phyloP scores from a whole-genome alignment of 2,797 vertebrate species.

The Melanotaenia parkinsoni region DNA sequence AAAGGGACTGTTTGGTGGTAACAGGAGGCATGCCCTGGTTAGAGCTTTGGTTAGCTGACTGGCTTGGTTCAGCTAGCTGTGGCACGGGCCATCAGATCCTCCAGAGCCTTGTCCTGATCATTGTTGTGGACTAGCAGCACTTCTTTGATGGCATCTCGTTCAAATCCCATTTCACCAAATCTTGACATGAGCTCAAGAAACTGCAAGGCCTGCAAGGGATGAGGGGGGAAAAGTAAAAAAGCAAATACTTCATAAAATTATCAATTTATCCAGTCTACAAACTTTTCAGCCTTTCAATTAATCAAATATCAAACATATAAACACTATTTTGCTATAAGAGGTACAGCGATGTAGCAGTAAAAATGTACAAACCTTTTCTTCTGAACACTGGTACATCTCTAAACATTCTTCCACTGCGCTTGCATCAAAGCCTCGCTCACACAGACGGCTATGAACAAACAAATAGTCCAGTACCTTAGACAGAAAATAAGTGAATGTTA shows the following conservation, averaged over 20 bases:
- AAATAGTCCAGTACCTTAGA: conserved; percentile 95
- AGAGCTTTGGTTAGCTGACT: conserved; percentile 39
- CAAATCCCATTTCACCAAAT: conserved; percentile 99
- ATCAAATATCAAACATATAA: background rate
- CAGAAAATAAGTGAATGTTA: conserved; percentile 40
- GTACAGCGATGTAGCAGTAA: background rate
- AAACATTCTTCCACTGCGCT: conserved; percentile 95
- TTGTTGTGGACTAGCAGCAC: conserved; percentile 95
- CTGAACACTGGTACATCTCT: conserved; percentile 96
- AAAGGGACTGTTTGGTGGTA: conserved; percentile 60
- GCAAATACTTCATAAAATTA: background rate
- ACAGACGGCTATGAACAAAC: conserved; percentile 92
- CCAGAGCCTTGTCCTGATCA: conserved; percentile 94
- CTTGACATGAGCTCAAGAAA: conserved; percentile 96
- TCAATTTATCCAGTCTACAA: background rate
- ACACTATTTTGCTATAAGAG: background rate
- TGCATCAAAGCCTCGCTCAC: conserved; percentile 95
- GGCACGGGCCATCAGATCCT: conserved; percentile 95
- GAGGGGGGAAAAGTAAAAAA: background rate
- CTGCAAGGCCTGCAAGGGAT: conserved; percentile 87
- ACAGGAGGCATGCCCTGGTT: conserved; percentile 52
- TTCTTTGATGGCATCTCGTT: conserved; percentile 95
- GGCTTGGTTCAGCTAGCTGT: conserved; percentile 89
- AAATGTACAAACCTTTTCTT: conserved; percentile 90
- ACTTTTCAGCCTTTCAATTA: background rate